Conservation (phyloP, 2,797 vertebrate genomes). For the Thalassophryne amazonica region DNA sequence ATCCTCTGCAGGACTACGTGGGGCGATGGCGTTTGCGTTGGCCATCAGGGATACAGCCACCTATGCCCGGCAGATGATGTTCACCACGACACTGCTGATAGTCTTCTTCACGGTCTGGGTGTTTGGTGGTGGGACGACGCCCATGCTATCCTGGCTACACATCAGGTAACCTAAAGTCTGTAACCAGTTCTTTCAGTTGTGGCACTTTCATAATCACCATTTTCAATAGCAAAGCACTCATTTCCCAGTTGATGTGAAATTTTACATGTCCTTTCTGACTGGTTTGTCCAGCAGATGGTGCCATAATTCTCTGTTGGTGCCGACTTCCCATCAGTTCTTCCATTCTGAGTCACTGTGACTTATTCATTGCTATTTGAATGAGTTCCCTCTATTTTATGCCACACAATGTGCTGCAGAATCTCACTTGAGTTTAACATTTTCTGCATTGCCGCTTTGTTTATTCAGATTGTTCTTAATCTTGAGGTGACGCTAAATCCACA, state of each 20-base stretch:
- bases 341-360: neutral
- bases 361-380: neutral
- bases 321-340: neutral
- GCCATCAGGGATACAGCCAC: constrained; percentile 95
- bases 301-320: constrained; percentile 27
- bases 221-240: too few species aligned
- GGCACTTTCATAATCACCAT: too few species aligned
- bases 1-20: constrained; percentile 84
- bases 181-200: too few species aligned
- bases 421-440: neutral
- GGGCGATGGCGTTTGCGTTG: constrained; percentile 95
- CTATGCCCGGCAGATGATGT: constrained; percentile 96
- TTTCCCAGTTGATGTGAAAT: neutral
- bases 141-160: constrained; percentile 95
- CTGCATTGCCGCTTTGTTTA: neutral
- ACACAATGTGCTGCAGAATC: neutral
- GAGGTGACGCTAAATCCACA: neutral
- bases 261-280: neutral
- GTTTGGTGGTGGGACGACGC: constrained; percentile 94
- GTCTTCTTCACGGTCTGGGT: constrained; percentile 99
- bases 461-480: neutral
- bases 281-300: constrained; percentile 63
- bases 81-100: constrained; percentile 95
- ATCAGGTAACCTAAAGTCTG: constrained; percentile 80
- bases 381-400: neutral